Base-by-base conservation (phyloP, 2,888 invertebrate genomes). In the Phania funesta region DNA sequence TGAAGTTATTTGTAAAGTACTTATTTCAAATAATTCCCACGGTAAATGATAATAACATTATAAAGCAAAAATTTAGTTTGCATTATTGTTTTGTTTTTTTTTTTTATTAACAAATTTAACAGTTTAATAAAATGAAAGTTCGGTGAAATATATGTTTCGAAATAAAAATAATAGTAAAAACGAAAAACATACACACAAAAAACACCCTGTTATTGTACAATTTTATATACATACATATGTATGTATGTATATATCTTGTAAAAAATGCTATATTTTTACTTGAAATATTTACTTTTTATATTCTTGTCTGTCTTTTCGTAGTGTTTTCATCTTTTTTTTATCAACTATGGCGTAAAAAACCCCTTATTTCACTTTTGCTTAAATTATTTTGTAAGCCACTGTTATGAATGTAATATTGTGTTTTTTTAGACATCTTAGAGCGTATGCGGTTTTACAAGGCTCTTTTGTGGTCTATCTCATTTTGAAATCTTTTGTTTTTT, bases 371-470 rank as follows among this genome's bases (percentile, higher is more conserved):
- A 48, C 18, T 20, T 22, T 32, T 56, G 29, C 32, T 68, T 11
- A 29, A 44, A 22, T 54, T 56, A 38, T 26, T 58, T 71, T 82
- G 78, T 70, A 82, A 82, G 82, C 78, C 78, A 82, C 50, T 74
- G 78, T 60, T 78, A 68, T 62, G 58, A 68, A n/a, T 76, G 54
- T 48, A 65, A 60, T 74, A 44, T 52, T 13, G 18, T 41, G 26
- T 65, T 70, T 18, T 22, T 50, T 58, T 58, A 29, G 6, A 48
- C 7, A 32, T 22, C 20, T 62, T 70, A 46, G 50, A 46, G 24
- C 22, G 54, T 54, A 60, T 52, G 56, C 44, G 50, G 38, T 50
- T 62, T 50, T 52, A 62, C 81, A 77, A 74, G 77, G 77, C 52
- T 50, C 24, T 58, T 62, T 60, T 24, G 62, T 76, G 68, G 65